phyloP scores from a whole-genome alignment of 2,113 vertebrate genomes.

The Raphicerus campestris region DNA sequence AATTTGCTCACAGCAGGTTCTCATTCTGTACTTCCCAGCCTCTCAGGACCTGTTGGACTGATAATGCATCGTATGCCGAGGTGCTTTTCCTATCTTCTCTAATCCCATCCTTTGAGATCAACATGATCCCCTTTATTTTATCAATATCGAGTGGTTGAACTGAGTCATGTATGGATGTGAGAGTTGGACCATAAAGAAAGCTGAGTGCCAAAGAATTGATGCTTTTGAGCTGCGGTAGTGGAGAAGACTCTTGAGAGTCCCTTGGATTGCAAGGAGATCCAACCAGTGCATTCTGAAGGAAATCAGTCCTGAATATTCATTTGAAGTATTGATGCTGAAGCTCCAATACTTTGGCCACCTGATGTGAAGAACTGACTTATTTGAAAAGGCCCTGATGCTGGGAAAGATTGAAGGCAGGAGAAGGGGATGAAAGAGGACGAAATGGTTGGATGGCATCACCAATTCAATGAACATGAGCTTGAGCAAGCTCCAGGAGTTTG shows the following conservation, averaged over 20 bases:
- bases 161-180: neutral
- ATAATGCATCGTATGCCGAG: neutral
- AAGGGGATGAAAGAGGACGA: neutral
- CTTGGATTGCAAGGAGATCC: neutral
- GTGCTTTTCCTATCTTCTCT: neutral
- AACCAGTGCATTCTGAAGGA: neutral
- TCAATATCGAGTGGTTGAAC: too few relatives aligned
- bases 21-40: neutral
- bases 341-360: neutral
- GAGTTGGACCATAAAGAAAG: neutral
- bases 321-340: neutral
- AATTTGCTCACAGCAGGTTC: neutral
- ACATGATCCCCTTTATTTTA: neutral
- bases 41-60: neutral
- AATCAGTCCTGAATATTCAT: neutral
- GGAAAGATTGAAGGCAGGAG: neutral
- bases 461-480: neutral
- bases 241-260: neutral
- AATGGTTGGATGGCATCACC: neutral
- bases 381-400: neutral
- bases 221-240: neutral
- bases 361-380: neutral
- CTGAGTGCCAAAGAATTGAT: neutral
- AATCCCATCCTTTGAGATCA: neutral
- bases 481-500: neutral